These are phyloP conservation scores for Spermophilus dauricus DNA, from an alignment of 2,113 vertebrate species.

Conservation along the genomic window DNA sequence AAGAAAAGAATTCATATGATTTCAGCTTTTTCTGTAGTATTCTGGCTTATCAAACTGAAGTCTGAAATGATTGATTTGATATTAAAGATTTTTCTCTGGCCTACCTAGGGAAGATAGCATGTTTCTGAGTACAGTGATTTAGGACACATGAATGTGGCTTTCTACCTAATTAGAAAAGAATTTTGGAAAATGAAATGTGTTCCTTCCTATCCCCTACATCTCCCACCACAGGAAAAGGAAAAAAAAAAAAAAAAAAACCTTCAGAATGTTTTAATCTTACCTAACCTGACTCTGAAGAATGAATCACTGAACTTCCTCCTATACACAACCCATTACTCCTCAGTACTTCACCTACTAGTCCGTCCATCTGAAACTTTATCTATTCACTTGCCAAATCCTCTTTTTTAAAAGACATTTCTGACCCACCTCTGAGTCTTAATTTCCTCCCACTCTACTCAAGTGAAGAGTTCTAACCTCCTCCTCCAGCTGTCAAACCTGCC, in stretches of 20 bases:
- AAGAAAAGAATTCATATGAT: background rate
- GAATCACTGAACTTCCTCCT: slow-evolving; percentile 5
- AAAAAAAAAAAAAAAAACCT: background rate
- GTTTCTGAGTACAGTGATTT: background rate
- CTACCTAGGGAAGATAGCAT: background rate
- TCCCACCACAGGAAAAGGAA: background rate
- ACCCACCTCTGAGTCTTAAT: slow-evolving; percentile 73
- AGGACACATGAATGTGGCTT: background rate
- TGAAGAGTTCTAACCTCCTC: slow-evolving; percentile 45
- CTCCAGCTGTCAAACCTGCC: slow-evolving; percentile 64
- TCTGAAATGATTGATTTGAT: background rate
- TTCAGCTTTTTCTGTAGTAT: background rate
- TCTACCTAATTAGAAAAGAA: slow-evolving; percentile 30
- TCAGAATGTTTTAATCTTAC: slow-evolving; percentile 35
- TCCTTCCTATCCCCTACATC: background rate
- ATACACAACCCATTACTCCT: background rate
- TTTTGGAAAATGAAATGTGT: background rate
- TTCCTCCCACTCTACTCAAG: slow-evolving; percentile 68
- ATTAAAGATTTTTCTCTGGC: background rate
- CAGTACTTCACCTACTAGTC: background rate
- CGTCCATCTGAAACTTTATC: slow-evolving; percentile 61
- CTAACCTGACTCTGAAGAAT: background rate
- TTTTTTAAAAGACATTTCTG: slow-evolving; percentile 71
- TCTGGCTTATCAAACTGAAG: background rate
- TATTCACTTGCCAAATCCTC: slow-evolving; percentile 70